phyloP scores from a whole-genome alignment of 2,888 invertebrate genomes.

The Dryocosmus kuriphilus region DNA sequence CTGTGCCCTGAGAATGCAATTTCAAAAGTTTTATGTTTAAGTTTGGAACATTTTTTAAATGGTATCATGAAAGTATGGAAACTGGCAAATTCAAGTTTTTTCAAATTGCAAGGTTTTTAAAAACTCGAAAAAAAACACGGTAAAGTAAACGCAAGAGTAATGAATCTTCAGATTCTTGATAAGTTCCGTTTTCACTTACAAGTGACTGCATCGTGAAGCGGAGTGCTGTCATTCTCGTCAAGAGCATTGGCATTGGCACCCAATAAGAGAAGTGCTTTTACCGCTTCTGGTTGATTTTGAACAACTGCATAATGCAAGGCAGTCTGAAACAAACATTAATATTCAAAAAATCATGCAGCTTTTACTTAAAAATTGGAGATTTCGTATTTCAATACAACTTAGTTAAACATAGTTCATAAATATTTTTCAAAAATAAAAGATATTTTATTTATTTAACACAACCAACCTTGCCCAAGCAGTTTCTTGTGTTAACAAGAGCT shows the following conservation, averaged over 20 bases:
- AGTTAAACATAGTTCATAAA: too few relatives aligned
- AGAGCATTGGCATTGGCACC: constrained; percentile 77
- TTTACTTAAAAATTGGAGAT: too few relatives aligned
- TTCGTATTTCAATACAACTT: too few relatives aligned
- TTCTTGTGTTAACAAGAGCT: constrained; percentile 76
- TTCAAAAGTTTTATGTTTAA: too few relatives aligned
- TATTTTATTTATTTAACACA: neutral
- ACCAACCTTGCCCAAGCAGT: constrained; percentile 75
- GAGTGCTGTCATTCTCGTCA: constrained; percentile 76
- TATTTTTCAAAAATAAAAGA: constrained; percentile 26
- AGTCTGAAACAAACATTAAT: constrained; percentile 65
- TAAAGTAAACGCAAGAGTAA: too few relatives aligned
- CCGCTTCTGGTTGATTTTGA: constrained; percentile 75
- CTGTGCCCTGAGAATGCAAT: too few relatives aligned
- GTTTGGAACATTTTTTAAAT: too few relatives aligned
- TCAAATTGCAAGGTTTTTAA: too few relatives aligned
- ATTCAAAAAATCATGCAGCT: neutral
- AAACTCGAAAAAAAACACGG: too few relatives aligned
- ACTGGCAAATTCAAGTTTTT: too few relatives aligned
- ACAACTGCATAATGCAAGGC: constrained; percentile 77
- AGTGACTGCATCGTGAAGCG: constrained; percentile 78
- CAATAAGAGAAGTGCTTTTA: constrained; percentile 66
- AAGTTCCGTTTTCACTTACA: constrained; percentile 55
- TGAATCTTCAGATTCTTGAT: too few relatives aligned
- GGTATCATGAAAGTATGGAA: too few relatives aligned